Base-by-base conservation (phyloP, 1,140 invertebrate species). In the Brachionus sp. region DNA sequence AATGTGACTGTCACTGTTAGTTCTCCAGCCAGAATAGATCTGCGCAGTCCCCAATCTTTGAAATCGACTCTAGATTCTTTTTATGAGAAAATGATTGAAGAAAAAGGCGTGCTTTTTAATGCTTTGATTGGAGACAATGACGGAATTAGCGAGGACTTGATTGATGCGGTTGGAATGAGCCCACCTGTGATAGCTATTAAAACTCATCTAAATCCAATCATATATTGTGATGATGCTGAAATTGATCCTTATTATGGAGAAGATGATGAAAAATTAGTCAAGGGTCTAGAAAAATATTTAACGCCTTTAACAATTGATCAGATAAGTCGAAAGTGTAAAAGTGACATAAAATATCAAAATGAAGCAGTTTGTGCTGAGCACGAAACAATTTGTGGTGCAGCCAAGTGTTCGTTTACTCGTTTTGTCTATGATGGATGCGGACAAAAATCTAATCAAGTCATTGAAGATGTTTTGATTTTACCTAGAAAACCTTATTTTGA, bases 211-310 rank as follows among this genome's bases (percentile, higher is more conserved):
- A 70, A 70, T 70, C 66, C 66, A 39, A 6, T 10, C 13, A 70
- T 70, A 16, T 70, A 70, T 39, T 75, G 70, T 46, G 70, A 75
- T 75, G n/a, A 75, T 75, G 23, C 70, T 19, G 29, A 42, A 10
- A 75, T 75, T 35, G 70, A 75, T 16, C 12, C 35, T 46, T 42
- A 19, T 39, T 75, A 75, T 33, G 29, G 19, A 35, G n/a, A 35
- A 75, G 70, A 75, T 37, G 29, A 75, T 46, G 35, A 16, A 35
- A 23, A 42, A 42, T 13, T 75, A 4, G 5, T 33, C 3, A 25
- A 75, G 9, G 35, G n/a, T 16, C 7, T 75, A 42, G 25, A 25
- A 75, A 75, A 75, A 23, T 23, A 35, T 16, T 23, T 75, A 16
- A 75, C 13, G 6, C 29, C 70, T 16, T n/a, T 75, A 7, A 46